These are phyloP conservation scores for Karalla daura DNA, from an alignment of 2,797 vertebrate genomes.

Conservation along the genomic window DNA sequence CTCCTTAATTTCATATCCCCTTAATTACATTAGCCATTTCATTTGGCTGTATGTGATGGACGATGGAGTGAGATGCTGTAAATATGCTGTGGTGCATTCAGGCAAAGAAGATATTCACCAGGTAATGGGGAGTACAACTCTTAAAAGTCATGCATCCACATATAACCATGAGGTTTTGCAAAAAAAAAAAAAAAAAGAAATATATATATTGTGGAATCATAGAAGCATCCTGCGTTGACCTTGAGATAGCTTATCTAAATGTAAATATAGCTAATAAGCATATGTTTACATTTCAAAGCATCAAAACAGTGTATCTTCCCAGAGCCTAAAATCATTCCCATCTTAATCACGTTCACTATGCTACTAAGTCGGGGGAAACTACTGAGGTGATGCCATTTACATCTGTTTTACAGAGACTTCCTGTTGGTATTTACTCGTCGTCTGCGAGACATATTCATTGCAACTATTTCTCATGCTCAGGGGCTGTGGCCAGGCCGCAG, in stretches of 20 bases:
- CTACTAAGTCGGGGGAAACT: conserved; percentile 34
- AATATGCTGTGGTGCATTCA: conserved; percentile 31
- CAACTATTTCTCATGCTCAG: conserved; percentile 55
- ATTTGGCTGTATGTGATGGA: conserved; percentile 34
- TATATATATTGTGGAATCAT: conserved; percentile 22
- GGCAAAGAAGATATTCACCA: conserved; percentile 8
- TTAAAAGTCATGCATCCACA: conserved; percentile 36
- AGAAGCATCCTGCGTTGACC: conserved; percentile 44
- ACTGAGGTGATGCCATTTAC: conserved; percentile 51
- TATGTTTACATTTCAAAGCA: conserved; percentile 54
- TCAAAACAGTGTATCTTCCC: conserved; percentile 33
- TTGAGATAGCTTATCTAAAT: conserved; percentile 68
- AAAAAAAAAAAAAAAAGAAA: no score
- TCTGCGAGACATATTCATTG: conserved; percentile 62
- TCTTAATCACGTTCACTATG: conserved; percentile 52
- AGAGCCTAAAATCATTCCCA: conserved; percentile 20
- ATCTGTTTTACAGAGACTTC: conserved; percentile 57
- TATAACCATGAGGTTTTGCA: conserved; percentile 6
- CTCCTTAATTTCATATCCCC: conserved; percentile 36
- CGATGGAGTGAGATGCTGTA: conserved; percentile 27
- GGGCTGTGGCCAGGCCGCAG: conserved; percentile 29
- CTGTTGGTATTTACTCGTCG: conserved; percentile 60
- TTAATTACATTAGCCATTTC: conserved; percentile 41
- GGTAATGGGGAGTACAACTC: conserved; percentile 29
- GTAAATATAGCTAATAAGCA: conserved; percentile 57